phyloP scores from a whole-genome alignment of 2,797 vertebrate species.

The Leucoraja ocellata region DNA sequence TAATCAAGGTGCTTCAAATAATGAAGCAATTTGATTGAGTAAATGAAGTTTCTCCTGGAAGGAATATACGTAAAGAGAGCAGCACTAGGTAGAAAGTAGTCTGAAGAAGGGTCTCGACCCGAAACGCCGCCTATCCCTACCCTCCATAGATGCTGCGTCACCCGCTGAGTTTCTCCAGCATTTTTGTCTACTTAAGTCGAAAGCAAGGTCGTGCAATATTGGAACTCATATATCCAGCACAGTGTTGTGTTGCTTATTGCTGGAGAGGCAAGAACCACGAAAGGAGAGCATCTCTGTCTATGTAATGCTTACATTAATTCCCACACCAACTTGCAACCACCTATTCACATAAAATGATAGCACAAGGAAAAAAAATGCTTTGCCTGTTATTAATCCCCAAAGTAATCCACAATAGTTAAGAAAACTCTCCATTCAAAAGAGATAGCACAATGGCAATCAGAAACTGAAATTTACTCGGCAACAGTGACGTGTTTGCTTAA shows the following conservation, averaged over 20 bases:
- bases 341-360: background rate
- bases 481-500: background rate
- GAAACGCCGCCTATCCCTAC: too few species aligned
- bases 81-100: too few species aligned
- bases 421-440: background rate
- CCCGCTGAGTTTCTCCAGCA: too few species aligned
- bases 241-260: background rate
- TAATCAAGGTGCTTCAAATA: background rate
- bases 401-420: background rate
- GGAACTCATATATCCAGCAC: background rate
- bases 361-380: background rate
- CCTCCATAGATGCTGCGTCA: too few species aligned
- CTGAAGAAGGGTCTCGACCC: too few species aligned
- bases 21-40: background rate
- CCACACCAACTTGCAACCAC: too few species aligned
- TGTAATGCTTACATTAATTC: background rate
- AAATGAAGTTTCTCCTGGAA: background rate
- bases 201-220: background rate
- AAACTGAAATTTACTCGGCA: background rate
- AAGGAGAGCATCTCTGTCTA: background rate
- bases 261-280: background rate
- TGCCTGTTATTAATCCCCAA: background rate
- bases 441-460: background rate
- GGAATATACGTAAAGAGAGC: background rate
- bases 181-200: too few species aligned